Base-by-base conservation (phyloP, 1,140 invertebrate genomes). In the Drosophila kikkawai region DNA sequence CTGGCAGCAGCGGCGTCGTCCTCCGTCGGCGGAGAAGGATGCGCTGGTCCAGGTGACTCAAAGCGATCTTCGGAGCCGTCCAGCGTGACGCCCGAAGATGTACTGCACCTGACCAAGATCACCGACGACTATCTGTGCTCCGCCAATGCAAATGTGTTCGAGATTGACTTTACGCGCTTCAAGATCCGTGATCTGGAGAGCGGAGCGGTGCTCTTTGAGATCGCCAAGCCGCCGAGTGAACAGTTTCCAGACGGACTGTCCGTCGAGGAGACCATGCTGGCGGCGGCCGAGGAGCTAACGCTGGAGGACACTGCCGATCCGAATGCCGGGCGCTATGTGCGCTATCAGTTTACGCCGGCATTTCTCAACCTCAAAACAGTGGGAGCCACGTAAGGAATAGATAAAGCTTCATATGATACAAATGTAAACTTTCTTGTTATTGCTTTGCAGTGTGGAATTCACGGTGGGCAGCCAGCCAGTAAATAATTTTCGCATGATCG, bases 401-500 rank as follows among this genome's bases (percentile, higher is more conserved):
- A 19, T 11, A 11, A 12, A 55, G 34, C 15, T 32, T 36, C 17
- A 37, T 5, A 37, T 5, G 15, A 12, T n/a, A 17, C 7, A 7
- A 19, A n/a, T 44, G 0, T 17, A 12, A 26, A 22, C 7, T 22
- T 36, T 55, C 0, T n/a, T 4, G 0, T 4, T 51, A 15, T 37
- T 22, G 29, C 4, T 15, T 67, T 61, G 63, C 78, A 98, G 97
- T 9, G 98, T 99, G 56, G 99, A 99, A 93, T 99, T 99, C 93
- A 97, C 97, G 11, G 98, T 99, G 19, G 99, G 99, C 37, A 94
- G 96, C 73, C 95, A 96, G 80, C 96, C 98, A 42, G 97, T 99
- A 0, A 98, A 97, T 79, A 98, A 98, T 92, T 99, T 99, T 93
- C 94, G 98, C 50, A 99, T 99, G 99, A 99, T 99, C 80, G 99